These are phyloP conservation scores for Macrochelys suwanniensis DNA, from an alignment of 2,797 vertebrate genomes.

Conservation along the genomic window DNA sequence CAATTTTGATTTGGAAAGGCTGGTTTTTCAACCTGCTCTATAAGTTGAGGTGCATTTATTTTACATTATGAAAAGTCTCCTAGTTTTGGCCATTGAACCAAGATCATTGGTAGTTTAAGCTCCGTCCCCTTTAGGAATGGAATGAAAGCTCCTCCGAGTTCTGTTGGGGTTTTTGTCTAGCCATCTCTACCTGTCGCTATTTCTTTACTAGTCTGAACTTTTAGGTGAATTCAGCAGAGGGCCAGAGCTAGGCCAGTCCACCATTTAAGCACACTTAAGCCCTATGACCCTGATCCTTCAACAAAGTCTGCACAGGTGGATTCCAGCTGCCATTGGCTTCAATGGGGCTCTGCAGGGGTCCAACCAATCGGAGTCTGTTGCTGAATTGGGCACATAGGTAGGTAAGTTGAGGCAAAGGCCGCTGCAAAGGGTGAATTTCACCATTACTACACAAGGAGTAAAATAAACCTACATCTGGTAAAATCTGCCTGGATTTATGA, in stretches of 20 bases:
- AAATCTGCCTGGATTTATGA: background rate
- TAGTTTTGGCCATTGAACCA: background rate
- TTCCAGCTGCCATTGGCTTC: background rate
- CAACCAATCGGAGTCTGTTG: background rate
- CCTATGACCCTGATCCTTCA: background rate
- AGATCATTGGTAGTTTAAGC: no score
- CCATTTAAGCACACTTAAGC: background rate
- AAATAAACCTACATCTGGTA: background rate
- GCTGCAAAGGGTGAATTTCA: background rate
- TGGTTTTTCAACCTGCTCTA: background rate
- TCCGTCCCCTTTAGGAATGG: no score
- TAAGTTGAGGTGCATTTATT: background rate
- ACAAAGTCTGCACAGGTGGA: background rate
- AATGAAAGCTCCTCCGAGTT: background rate
- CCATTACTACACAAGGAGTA: background rate
- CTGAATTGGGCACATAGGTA: background rate
- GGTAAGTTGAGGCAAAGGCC: background rate
- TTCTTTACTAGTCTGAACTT: background rate
- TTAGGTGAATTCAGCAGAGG: background rate
- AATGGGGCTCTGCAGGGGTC: background rate
- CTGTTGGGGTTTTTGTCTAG: background rate
- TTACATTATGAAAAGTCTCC: background rate
- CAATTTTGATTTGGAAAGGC: background rate
- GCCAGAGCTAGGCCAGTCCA: no score
- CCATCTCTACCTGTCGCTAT: background rate